Percentiles rank a stretch among this genome's conserved stretches.
phyloP scores from a whole-genome alignment of 1,140 invertebrate species.

The Pseudomyrmex concolor region DNA sequence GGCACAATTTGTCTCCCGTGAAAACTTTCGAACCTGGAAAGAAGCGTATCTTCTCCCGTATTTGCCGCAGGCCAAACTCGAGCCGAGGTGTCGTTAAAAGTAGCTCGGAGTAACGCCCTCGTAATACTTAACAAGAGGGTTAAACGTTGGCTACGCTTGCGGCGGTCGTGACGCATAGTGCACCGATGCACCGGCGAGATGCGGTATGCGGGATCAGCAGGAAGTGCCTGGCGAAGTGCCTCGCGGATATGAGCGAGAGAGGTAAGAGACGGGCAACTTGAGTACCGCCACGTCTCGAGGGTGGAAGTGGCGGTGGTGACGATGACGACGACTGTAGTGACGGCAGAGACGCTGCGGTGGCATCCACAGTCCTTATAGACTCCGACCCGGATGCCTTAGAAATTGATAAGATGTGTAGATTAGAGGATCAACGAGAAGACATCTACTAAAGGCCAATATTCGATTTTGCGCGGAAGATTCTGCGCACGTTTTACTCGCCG shows the following conservation, averaged over 20 bases:
- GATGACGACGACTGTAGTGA: conserved; percentile 10
- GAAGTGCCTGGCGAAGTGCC: conserved; percentile 61
- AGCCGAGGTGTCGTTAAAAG: conserved; percentile 12
- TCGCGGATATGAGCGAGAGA: conserved; percentile 5
- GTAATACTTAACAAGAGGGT: conserved; percentile 34
- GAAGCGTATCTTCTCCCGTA: not conserved
- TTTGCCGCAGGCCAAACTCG: conserved; percentile 3
- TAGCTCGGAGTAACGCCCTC: conserved; percentile 1
- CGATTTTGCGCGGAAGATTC: not conserved
- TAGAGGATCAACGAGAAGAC: too few species aligned
- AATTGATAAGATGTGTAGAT: conserved; percentile 15
- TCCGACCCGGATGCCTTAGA: conserved; percentile 21
- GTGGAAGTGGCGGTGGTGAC: not conserved
- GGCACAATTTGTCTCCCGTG: not conserved
- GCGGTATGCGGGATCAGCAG: conserved; percentile 39
- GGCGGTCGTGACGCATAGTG: not conserved
- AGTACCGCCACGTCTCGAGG: not conserved
- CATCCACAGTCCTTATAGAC: not conserved
- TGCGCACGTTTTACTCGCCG: too few species aligned
- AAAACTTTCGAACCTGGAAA: not conserved
- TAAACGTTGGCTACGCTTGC: conserved; percentile 28
- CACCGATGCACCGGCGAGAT: conserved; percentile 32
- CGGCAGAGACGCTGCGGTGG: conserved; percentile 24
- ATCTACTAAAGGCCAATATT: conserved; percentile 1
- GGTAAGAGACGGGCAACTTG: not conserved